Conservation (phyloP, 2,113 vertebrate genomes). For the Anhinga anhinga region DNA sequence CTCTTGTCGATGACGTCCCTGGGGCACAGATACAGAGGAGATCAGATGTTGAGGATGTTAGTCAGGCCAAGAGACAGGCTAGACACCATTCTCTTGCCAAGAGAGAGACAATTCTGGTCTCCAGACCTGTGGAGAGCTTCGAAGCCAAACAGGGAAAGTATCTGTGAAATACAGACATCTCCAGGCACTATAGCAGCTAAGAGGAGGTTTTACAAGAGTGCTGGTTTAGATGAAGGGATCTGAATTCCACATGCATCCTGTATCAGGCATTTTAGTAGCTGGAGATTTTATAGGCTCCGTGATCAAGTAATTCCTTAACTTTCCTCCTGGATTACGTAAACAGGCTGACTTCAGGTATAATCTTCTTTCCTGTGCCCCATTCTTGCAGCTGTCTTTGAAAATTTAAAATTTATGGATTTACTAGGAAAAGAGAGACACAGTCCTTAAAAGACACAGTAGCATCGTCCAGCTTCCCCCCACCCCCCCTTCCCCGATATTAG, state of each 20-base stretch:
- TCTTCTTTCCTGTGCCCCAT: neutral
- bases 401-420: neutral
- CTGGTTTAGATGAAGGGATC: neutral
- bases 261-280: neutral
- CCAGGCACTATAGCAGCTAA: neutral
- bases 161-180: neutral
- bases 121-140: neutral
- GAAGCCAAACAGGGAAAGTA: neutral
- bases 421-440: neutral
- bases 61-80: neutral
- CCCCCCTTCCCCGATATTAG: neutral
- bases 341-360: neutral
- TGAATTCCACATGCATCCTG: neutral
- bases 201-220: neutral
- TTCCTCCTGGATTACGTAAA: neutral
- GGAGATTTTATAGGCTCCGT: neutral
- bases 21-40: neutral
- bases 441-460: neutral
- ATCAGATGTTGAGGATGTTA: too few relatives aligned
- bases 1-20: rapidly evolving
- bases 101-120: neutral
- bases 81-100: neutral
- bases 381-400: neutral
- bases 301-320: neutral
- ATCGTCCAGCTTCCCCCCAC: neutral